Evolutionary conservation across 53 echinoderm and acorn worm species (phyloP).

Genomic region (Paracentrotus lividus): DNA sequence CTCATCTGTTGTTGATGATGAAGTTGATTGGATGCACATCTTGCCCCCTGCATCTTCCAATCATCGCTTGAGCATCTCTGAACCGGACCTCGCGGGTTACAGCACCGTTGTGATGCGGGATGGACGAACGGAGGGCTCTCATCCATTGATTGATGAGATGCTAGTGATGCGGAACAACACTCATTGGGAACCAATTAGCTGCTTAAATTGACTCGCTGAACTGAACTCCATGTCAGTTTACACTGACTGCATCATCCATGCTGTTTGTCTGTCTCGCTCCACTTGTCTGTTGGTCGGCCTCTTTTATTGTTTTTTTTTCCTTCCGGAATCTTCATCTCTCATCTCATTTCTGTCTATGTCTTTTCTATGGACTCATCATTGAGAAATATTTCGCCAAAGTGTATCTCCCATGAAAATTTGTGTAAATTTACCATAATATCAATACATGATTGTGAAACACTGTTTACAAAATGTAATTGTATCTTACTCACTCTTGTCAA

Average conservation of each 20-base stretch:
- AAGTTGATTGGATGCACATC: constrained; percentile 6
- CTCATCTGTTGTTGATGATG: constrained; percentile 28
- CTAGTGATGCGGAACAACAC: constrained; percentile 21
- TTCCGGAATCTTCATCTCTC: neutral
- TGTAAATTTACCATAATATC: constrained; percentile 15
- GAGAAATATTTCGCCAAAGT: neutral
- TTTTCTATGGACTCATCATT: neutral
- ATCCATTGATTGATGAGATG: constrained; percentile 38
- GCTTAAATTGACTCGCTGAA: constrained; percentile 54
- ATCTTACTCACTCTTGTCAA: too few species aligned
- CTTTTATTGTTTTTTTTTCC: neutral
- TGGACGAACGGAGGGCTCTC: neutral
- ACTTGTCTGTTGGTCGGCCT: constrained; percentile 21
- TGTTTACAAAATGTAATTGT: too few species aligned
- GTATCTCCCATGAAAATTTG: neutral
- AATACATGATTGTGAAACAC: too few species aligned
- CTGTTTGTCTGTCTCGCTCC: neutral
- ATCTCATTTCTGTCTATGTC: neutral
- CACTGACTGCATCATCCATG: neutral
- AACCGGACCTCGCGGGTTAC: neutral
- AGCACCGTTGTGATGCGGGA: neutral
- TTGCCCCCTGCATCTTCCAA: neutral
- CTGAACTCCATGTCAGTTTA: constrained; percentile 17
- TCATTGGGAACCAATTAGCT: constrained; percentile 53
- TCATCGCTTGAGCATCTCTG: neutral